A percentile compares a stretch with the other conserved stretches of the same genome.
Conservation (phyloP, 2,113 vertebrate genomes). For the Carassius carassius region DNA sequence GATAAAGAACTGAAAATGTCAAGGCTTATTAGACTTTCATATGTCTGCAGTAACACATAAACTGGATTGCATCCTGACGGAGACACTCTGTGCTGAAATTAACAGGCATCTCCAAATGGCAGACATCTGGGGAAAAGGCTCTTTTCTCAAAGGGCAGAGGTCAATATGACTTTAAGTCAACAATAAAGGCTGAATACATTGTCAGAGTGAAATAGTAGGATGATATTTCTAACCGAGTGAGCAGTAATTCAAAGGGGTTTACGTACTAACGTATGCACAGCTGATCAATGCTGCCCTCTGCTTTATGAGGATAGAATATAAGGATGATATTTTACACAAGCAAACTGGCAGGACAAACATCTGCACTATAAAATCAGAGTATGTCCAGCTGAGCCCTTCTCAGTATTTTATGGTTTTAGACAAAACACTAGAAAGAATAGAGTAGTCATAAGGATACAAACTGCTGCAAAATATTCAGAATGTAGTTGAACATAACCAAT, state of each 20-base stretch:
- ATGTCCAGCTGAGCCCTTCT: constrained; percentile 36
- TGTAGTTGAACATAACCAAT: too few species aligned
- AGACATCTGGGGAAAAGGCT: constrained; percentile 46
- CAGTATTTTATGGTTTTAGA: not conserved
- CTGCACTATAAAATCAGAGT: not conserved
- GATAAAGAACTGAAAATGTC: constrained; percentile 58
- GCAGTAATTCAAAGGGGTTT: constrained; percentile 40
- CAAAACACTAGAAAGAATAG: not conserved
- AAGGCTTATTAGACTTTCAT: constrained; percentile 55
- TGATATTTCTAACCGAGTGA: constrained; percentile 11
- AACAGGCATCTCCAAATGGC: constrained; percentile 51
- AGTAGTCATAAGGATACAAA: not conserved
- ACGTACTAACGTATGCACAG: constrained; percentile 18
- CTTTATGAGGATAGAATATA: constrained; percentile 46
- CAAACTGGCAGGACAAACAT: constrained; percentile 9
- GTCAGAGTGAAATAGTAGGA: not conserved
- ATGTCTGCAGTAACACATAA: constrained; percentile 29
- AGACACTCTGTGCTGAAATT: constrained; percentile 28
- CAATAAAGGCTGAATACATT: constrained; percentile 41
- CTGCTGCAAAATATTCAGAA: not conserved
- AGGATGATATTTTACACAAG: constrained; percentile 22
- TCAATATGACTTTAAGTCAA: constrained; percentile 37
- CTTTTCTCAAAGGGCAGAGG: constrained; percentile 31
- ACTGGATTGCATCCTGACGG: not conserved
- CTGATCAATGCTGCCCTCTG: constrained; percentile 56